Conservation (phyloP, 1,140 invertebrate genomes). For the Spodoptera frugiperda region DNA sequence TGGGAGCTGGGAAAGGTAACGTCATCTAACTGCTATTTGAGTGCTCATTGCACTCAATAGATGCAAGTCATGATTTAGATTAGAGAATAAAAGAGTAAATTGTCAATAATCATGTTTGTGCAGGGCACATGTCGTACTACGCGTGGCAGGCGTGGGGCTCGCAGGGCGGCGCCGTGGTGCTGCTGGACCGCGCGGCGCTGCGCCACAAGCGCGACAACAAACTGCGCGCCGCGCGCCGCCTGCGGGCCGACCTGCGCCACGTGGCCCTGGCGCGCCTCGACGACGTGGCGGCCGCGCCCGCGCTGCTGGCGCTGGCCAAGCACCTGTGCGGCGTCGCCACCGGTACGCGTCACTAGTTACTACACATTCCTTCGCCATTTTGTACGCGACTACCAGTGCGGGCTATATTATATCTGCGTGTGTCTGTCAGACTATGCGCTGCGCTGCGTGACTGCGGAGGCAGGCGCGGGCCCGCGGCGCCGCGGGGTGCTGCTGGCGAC, state of each 20-base stretch:
- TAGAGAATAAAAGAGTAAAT: neutral
- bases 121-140: slow-evolving; percentile 92
- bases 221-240: slow-evolving; percentile 74
- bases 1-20: slow-evolving; percentile 95
- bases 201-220: slow-evolving; percentile 94
- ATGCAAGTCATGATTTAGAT: no score
- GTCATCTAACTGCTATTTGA: no score
- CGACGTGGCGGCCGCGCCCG: neutral
- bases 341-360: slow-evolving; percentile 80
- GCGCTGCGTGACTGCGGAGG: slow-evolving; percentile 87
- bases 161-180: slow-evolving; percentile 83
- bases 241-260: slow-evolving; percentile 92
- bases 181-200: slow-evolving; percentile 92
- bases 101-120: slow-evolving; percentile 48
- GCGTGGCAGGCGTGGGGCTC: slow-evolving; percentile 87
- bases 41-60: no score
- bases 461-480: slow-evolving; percentile 59
- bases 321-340: slow-evolving; percentile 95
- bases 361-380: no score
- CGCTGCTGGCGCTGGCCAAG: slow-evolving; percentile 91
- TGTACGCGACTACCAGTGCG: no score
- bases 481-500: slow-evolving; percentile 91
- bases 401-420: neutral
- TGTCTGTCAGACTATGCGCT: slow-evolving; percentile 88
- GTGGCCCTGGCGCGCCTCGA: slow-evolving; percentile 67